Evolutionary conservation across 2,797 vertebrate genomes (phyloP).

Genomic region (Galagoides demidoff): DNA sequence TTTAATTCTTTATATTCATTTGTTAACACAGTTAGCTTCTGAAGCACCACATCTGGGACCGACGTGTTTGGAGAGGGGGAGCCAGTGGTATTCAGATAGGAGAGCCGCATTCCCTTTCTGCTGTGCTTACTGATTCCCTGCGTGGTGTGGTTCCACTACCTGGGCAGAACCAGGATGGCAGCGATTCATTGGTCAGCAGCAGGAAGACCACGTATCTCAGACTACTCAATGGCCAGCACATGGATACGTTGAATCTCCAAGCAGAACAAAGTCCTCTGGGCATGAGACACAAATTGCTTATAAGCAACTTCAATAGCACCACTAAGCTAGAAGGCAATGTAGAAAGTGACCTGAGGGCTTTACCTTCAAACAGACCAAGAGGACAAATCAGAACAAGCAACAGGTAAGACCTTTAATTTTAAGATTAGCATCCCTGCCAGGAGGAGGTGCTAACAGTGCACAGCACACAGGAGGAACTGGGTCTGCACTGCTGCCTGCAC

Average conservation of each 20-base stretch:
- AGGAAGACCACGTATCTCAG: not conserved
- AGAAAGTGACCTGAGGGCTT: not conserved
- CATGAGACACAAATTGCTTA: not conserved
- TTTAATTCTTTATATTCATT: not conserved
- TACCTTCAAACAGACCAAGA: not conserved
- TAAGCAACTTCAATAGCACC: not conserved
- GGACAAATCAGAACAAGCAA: not conserved
- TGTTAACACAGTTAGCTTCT: not conserved
- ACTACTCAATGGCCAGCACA: not conserved
- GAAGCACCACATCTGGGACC: not conserved
- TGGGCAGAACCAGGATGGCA: not conserved
- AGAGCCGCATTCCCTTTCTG: fast-evolving
- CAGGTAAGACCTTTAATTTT: not conserved
- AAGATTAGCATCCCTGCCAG: not conserved
- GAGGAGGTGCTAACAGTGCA: not conserved
- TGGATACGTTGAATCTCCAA: not conserved
- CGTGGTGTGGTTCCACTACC: not conserved
- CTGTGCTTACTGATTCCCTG: not conserved
- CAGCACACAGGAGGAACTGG: not conserved
- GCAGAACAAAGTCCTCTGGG: not conserved
- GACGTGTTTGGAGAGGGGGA: not conserved
- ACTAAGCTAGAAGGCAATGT: not conserved
- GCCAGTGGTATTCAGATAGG: not conserved
- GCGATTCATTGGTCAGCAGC: fast-evolving
- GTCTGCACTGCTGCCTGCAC: not conserved